phyloP scores from a whole-genome alignment of 2,797 vertebrate species.

The Mus caroli region DNA sequence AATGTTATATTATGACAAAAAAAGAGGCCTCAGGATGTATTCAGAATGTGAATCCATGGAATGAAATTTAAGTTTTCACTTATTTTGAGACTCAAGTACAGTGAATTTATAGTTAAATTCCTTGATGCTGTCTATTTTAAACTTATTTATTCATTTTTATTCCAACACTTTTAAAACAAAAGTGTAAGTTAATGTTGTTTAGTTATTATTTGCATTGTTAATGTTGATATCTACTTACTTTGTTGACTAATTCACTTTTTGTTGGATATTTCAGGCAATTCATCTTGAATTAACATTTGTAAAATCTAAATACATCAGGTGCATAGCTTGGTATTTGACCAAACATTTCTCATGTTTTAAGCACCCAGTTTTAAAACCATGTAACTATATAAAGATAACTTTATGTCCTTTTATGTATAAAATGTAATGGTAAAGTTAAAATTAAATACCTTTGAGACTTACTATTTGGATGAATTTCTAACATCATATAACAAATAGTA shows the following conservation, averaged over 20 bases:
- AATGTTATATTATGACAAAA: slow-evolving; percentile 16
- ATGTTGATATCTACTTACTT: not conserved
- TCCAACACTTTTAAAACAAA: slow-evolving; percentile 29
- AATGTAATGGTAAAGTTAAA: not conserved
- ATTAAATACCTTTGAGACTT: not conserved
- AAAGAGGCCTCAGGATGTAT: not conserved
- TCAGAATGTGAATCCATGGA: slow-evolving; percentile 4
- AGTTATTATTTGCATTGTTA: slow-evolving; percentile 15
- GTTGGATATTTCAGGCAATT: not conserved
- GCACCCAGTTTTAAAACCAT: not conserved
- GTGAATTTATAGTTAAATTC: not conserved
- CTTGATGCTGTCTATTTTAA: not conserved
- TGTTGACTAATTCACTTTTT: not conserved
- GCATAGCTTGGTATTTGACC: not conserved
- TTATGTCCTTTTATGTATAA: slow-evolving; percentile 27
- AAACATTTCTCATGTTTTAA: not conserved
- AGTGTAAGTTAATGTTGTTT: not conserved
- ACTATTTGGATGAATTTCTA: slow-evolving; percentile 19
- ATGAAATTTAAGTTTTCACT: slow-evolving; percentile 37
- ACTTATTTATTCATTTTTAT: not conserved
- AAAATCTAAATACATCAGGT: not conserved
- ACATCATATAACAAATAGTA: not conserved
- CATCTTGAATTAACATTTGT: slow-evolving; percentile 1
- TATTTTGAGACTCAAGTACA: slow-evolving; percentile 43
- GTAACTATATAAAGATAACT: not conserved